Percentiles rank a stretch among this genome's conserved stretches.
Evolutionary conservation across 2,888 invertebrate species (phyloP).

Genomic region (Scotopteryx bipunctaria): DNA sequence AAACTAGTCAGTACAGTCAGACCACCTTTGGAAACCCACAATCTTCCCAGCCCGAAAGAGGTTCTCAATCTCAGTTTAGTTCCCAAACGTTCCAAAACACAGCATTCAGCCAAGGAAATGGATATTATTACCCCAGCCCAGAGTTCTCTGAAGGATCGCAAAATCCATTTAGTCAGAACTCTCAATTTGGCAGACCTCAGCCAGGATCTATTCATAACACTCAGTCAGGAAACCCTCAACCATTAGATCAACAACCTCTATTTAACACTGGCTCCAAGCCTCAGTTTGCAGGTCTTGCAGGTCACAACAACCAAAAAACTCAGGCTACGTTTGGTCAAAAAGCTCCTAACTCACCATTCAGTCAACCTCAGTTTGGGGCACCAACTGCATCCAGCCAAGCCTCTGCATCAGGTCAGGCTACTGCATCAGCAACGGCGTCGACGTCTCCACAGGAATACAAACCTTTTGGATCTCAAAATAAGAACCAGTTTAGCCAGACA

Average conservation of each 20-base stretch:
- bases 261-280: constrained; percentile 35
- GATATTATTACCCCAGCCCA: constrained; percentile 15
- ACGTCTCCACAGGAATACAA: constrained; percentile 14
- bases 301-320: constrained; percentile 13
- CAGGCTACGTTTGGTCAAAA: constrained; percentile 16
- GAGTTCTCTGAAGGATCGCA: constrained; percentile 4
- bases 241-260: constrained; percentile 30
- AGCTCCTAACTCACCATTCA: constrained; percentile 11
- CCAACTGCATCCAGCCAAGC: constrained; percentile 25
- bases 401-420: constrained; percentile 20
- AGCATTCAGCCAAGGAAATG: constrained; percentile 12
- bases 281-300: constrained; percentile 34
- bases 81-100: constrained; percentile 15
- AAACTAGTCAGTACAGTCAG: constrained; percentile 21
- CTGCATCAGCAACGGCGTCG: constrained; percentile 19
- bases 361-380: constrained; percentile 29
- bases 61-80: constrained; percentile 14
- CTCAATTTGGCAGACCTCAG: constrained; percentile 12
- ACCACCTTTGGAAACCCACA: constrained; percentile 13
- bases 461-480: constrained; percentile 17
- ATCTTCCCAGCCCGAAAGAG: constrained; percentile 8
- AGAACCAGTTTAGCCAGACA: constrained; percentile 10
- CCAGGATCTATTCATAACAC: constrained; percentile 8
- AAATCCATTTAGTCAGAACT: constrained; percentile 23
- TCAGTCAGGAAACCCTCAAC: constrained; percentile 12